Percentiles rank a stretch among this genome's conserved stretches.
phyloP scores from a whole-genome alignment of 2,888 invertebrate species.

The Malthinus flaveolus region DNA sequence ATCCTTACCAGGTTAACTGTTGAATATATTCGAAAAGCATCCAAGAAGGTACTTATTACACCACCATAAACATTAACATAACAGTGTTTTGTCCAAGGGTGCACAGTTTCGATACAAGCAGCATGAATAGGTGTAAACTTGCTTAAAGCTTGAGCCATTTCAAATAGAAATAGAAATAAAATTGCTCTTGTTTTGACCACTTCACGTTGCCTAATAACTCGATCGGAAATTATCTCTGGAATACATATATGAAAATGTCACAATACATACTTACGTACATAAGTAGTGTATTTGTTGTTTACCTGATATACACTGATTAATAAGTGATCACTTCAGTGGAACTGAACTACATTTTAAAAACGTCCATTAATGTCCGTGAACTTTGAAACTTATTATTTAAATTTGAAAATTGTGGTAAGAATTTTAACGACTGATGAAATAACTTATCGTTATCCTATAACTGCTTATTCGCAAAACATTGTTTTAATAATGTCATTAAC shows the following conservation, averaged over 20 bases:
- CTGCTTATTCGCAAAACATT: too few species aligned
- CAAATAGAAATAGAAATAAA: neutral
- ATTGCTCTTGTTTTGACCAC: neutral
- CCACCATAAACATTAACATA: constrained; percentile 69
- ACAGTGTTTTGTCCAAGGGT: constrained; percentile 81
- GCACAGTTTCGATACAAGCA: constrained; percentile 72
- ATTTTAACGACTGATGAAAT: neutral
- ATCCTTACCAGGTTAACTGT: constrained; percentile 72
- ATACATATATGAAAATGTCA: too few species aligned
- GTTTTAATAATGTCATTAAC: too few species aligned
- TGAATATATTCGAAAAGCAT: constrained; percentile 74
- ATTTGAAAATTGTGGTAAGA: neutral
- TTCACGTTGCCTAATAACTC: neutral
- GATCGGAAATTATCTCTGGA: neutral
- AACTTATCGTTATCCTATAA: neutral
- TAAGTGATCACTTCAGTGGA: neutral
- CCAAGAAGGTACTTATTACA: constrained; percentile 65
- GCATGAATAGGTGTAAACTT: constrained; percentile 59
- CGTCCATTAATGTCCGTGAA: neutral
- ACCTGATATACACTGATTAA: neutral
- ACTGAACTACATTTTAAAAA: neutral
- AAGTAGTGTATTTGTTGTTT: too few species aligned
- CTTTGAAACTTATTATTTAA: constrained; percentile 1
- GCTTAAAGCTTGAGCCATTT: constrained; percentile 52
- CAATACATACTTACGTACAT: too few species aligned